Percentiles rank a stretch among this genome's conserved stretches.
phyloP scores from a whole-genome alignment of 2,113 vertebrate species.

The Bujurquina vittata region DNA sequence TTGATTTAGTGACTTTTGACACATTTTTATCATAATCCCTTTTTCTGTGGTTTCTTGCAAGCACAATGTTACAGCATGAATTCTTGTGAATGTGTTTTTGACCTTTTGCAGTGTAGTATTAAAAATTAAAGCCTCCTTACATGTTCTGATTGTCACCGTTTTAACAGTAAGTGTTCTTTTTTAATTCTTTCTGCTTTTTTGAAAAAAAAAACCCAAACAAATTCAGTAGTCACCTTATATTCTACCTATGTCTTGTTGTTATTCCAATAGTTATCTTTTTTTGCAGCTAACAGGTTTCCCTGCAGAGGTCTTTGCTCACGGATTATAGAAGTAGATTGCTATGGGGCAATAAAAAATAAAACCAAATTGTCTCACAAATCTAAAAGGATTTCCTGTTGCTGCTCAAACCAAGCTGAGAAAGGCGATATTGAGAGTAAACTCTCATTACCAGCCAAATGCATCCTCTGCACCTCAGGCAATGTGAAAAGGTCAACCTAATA shows the following conservation, averaged over 20 bases:
- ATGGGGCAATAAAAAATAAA: neutral
- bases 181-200: neutral
- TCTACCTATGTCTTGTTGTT: neutral
- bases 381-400: neutral
- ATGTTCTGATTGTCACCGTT: neutral
- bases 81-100: no score
- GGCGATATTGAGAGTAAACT: neutral
- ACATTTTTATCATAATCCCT: no score
- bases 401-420: neutral
- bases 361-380: neutral
- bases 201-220: no score
- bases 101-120: neutral
- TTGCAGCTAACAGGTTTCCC: neutral
- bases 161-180: neutral
- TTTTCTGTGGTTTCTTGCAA: no score
- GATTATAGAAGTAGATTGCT: neutral
- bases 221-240: neutral
- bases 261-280: neutral
- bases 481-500: slow-evolving; percentile 12
- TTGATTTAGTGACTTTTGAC: no score
- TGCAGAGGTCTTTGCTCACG: neutral
- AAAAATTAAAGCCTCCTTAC: neutral
- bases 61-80: no score
- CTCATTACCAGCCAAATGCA: neutral
- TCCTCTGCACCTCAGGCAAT: slow-evolving; percentile 1